Evolutionary conservation across 2,797 vertebrate genomes (phyloP).

Genomic region (Notamacropus eugenii): DNA sequence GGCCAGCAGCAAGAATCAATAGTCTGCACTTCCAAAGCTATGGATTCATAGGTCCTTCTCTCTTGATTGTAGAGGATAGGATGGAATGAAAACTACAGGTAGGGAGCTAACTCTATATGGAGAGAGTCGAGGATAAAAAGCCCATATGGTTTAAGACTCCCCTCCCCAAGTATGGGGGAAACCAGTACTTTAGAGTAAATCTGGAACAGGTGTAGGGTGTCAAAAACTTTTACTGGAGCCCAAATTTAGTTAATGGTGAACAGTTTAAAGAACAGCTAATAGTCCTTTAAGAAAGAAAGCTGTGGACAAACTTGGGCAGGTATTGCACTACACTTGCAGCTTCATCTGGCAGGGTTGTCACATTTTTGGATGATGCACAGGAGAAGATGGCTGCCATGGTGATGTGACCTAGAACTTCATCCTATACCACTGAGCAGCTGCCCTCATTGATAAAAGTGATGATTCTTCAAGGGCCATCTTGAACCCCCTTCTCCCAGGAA

Average conservation of each 20-base stretch:
- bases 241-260: neutral
- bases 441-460: neutral
- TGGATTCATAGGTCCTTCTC: neutral
- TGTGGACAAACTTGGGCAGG: neutral
- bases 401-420: neutral
- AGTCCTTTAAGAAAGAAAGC: neutral
- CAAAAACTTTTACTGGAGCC: neutral
- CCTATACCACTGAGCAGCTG: neutral
- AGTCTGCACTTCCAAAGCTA: neutral
- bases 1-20: neutral
- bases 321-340: neutral
- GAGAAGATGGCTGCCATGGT: neutral
- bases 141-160: neutral
- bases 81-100: neutral
- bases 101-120: neutral
- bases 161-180: neutral
- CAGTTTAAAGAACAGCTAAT: neutral
- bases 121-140: neutral
- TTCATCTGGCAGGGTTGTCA: neutral
- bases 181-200: neutral
- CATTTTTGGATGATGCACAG: neutral
- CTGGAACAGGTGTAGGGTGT: neutral
- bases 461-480: neutral
- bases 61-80: neutral
- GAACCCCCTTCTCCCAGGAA: neutral